Evolutionary conservation across 1,140 invertebrate species (phyloP).

Genomic region (Acromyrmex charruanus): DNA sequence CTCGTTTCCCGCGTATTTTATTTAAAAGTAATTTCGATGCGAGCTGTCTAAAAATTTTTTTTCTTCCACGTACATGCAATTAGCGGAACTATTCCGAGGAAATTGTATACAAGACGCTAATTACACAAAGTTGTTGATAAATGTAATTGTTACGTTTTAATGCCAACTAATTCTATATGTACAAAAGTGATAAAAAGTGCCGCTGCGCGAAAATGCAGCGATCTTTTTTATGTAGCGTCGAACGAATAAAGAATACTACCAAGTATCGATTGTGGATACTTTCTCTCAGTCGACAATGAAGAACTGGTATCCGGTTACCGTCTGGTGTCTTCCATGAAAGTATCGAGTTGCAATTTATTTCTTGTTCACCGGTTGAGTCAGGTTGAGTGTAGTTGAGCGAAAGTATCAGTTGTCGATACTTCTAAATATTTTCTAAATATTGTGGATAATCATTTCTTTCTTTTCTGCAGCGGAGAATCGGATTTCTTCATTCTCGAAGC

Average conservation of each 20-base stretch:
- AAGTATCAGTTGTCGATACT: slow-evolving; percentile 40
- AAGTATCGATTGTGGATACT: slow-evolving; percentile 29
- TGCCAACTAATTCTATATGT: slow-evolving; percentile 45
- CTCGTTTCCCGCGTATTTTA: background rate
- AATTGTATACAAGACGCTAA: slow-evolving; percentile 7
- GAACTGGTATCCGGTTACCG: background rate
- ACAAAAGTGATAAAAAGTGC: background rate
- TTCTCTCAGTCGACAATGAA: slow-evolving; percentile 37
- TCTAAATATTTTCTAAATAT: slow-evolving; percentile 1
- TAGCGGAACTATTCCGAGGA: background rate
- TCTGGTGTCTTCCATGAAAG: background rate
- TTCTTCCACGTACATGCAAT: background rate
- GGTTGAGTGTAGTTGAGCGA: background rate
- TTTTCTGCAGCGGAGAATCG: slow-evolving; percentile 40
- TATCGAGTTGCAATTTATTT: slow-evolving; percentile 3
- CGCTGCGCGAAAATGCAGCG: background rate
- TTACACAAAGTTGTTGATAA: slow-evolving; percentile 26
- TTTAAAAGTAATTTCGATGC: background rate
- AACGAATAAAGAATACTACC: slow-evolving; percentile 6
- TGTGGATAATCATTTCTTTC: slow-evolving; percentile 37
- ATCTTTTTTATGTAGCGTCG: slow-evolving; percentile 4
- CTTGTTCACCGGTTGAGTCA: background rate
- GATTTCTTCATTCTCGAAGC: slow-evolving; percentile 51
- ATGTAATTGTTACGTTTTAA: slow-evolving; percentile 25
- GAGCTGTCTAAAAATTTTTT: background rate